Evolutionary conservation across 2,888 invertebrate genomes (phyloP), one percentile per base, ranked within the genome.

Genomic region (Phrixothrix hirtus): DNA sequence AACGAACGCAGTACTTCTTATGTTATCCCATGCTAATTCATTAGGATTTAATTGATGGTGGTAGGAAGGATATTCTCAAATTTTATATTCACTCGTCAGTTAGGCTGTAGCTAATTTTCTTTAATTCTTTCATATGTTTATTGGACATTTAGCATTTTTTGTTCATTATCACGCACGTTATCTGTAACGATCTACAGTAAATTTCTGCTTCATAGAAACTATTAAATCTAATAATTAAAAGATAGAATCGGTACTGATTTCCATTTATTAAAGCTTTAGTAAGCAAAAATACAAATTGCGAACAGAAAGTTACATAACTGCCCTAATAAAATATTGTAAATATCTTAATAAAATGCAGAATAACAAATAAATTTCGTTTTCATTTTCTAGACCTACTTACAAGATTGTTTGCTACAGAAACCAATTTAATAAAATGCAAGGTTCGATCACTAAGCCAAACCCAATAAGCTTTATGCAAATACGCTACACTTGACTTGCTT

Each of bases 381-480:
- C 39, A 44, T 45, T 45, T 32, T 42, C 41, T 36, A 35, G 34
- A 48, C 41, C 35, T 45, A 38, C 38, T 44, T 39, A 44, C 38
- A 36, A 45, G 39, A 51, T 45, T 51, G 51, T 45, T 45, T 51
- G 34, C 44, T 51, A 45, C 39, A 45, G 44, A 51, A 50, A 39
- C 34, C 51, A 51, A 45, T 51, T 51, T 45, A 41, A 45, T 48
- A 51, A 44, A 51, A 45, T 39, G 41, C 36, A 48, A 45, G 45
- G 41, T 48, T 48, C 41, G 41, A 48, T 41, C 35, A 31, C 41
- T 42, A 45, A 30, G 17, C 35, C 29, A 26, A 34, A 42, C 41
- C 48, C 41, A 48, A 48, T 41, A 41, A 48, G 41, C 48, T 48
- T 48, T 48, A 41, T 48, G 41, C 48, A 48, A 48, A 48, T 48